Evolutionary conservation across 1,140 invertebrate species (phyloP).

Genomic region (Zaprionus capensis): DNA sequence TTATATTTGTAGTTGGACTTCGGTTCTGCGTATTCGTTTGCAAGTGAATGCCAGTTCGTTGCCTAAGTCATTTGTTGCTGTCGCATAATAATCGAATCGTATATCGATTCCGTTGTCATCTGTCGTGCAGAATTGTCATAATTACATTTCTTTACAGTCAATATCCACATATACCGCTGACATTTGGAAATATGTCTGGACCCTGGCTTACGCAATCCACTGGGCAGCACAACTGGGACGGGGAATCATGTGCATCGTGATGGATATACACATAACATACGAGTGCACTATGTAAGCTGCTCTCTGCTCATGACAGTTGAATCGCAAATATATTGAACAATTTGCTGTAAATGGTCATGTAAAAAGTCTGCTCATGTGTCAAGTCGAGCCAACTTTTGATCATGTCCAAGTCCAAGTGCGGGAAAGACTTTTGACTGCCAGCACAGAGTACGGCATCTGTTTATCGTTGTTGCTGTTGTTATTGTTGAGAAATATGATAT

Average conservation of each 20-base stretch:
- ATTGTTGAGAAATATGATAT: neutral
- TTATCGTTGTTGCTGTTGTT: neutral
- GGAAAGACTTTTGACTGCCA: slow-evolving; percentile 13
- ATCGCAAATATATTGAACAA: slow-evolving; percentile 70
- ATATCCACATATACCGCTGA: slow-evolving; percentile 55
- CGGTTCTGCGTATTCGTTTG: neutral
- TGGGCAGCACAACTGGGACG: slow-evolving; percentile 43
- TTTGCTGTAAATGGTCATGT: slow-evolving; percentile 67
- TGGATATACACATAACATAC: slow-evolving; percentile 66
- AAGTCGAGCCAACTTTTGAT: slow-evolving; percentile 51
- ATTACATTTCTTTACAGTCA: slow-evolving; percentile 77
- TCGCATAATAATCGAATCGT: neutral
- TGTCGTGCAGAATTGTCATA: slow-evolving; percentile 67
- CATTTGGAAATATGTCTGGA: slow-evolving; percentile 73
- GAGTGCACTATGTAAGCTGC: slow-evolving; percentile 33
- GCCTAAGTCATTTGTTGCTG: slow-evolving; percentile 38
- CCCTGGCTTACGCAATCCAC: slow-evolving; percentile 64
- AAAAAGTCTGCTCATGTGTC: slow-evolving; percentile 75
- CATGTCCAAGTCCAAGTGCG: slow-evolving; percentile 18
- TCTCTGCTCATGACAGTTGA: slow-evolving; percentile 55
- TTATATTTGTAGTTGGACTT: neutral
- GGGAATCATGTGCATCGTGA: slow-evolving; percentile 35
- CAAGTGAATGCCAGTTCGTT: slow-evolving; percentile 36
- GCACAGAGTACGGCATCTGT: neutral
- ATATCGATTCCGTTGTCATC: slow-evolving; percentile 49